phyloP scores from a whole-genome alignment of 2,113 vertebrate genomes.

The Elgaria multicarinata region DNA sequence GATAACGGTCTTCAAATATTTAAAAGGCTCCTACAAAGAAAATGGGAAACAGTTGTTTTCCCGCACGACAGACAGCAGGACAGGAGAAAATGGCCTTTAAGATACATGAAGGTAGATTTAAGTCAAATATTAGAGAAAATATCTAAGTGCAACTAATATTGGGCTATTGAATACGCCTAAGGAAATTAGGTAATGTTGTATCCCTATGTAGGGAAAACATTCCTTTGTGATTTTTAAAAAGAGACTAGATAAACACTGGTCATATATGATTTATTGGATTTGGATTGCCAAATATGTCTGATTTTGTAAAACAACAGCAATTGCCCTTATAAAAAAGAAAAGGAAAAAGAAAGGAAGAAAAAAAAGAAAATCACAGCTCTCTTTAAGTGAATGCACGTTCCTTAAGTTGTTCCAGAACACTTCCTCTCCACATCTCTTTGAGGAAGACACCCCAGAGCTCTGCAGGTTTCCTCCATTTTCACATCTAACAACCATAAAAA shows the following conservation, averaged over 20 bases:
- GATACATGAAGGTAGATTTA: not conserved
- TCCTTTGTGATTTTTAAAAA: not conserved
- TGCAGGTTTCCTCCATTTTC: not conserved
- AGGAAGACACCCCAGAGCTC: not conserved
- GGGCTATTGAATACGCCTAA: not conserved
- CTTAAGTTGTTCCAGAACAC: not conserved
- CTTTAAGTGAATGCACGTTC: not conserved
- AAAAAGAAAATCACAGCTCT: not conserved
- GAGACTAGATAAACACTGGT: not conserved
- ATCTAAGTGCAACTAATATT: not conserved
- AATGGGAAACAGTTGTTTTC: not conserved
- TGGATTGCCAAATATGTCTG: not conserved
- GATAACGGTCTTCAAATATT: slow-evolving; percentile 31
- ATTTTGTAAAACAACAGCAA: not conserved
- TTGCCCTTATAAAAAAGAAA: not conserved
- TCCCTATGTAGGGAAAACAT: not conserved
- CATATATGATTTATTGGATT: not conserved
- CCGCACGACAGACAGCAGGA: not conserved
- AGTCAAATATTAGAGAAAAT: not conserved
- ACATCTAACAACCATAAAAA: not conserved
- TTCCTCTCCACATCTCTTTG: not conserved
- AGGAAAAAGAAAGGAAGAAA: too few species aligned
- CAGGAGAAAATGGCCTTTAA: slow-evolving; percentile 3
- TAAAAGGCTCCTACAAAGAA: slow-evolving; percentile 24
- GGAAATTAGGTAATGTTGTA: not conserved